These are phyloP conservation scores for Calosoma granatense DNA, from an alignment of 1,140 invertebrate genomes.

Conservation along the genomic window DNA sequence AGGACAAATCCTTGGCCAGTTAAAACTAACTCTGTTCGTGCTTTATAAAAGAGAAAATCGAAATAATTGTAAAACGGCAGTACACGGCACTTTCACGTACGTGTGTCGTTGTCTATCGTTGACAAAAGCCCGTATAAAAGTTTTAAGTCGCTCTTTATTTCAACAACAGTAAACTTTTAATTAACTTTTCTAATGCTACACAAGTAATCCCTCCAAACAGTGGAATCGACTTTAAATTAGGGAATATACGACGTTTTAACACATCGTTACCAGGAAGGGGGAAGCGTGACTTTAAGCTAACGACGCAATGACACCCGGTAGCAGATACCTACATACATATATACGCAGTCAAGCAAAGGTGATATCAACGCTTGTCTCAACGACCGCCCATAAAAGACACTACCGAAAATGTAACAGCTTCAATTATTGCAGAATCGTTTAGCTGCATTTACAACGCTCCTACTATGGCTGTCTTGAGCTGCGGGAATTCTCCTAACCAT, in stretches of 20 bases:
- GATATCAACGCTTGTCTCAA: not conserved
- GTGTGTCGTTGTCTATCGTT: no score
- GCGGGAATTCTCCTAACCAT: no score
- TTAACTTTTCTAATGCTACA: constrained; percentile 7
- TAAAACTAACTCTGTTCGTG: no score
- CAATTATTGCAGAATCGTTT: no score
- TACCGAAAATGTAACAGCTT: not conserved
- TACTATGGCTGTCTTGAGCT: no score
- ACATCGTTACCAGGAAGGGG: not conserved
- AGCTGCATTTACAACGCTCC: no score
- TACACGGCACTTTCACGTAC: no score
- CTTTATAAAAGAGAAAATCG: no score
- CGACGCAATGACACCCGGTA: not conserved
- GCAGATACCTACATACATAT: no score
- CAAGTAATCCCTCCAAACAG: not conserved
- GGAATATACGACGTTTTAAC: constrained; percentile 1
- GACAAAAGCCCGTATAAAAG: constrained; percentile 5
- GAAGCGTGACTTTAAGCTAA: not conserved
- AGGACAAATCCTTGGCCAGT: no score
- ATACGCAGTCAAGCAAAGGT: no score
- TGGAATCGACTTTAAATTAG: constrained; percentile 4
- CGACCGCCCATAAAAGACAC: not conserved
- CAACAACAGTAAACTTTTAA: constrained; percentile 7
- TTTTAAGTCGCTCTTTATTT: constrained; percentile 6
- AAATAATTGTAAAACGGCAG: no score